Conservation (phyloP, 2,888 invertebrate genomes). For the Lepidochrysops patricia region DNA sequence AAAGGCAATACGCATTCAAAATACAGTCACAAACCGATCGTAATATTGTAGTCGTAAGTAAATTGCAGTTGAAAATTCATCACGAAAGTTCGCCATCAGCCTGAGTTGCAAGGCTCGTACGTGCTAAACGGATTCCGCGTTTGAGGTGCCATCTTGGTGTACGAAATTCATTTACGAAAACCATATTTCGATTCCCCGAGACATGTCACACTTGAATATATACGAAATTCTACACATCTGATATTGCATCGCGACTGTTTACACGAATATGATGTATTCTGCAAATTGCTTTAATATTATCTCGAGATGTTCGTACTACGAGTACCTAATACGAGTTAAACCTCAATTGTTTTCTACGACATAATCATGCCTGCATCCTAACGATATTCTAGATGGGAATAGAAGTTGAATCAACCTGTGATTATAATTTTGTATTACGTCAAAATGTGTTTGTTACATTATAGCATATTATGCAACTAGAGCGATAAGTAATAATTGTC, state of each 20-base stretch:
- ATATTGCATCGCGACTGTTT: slow-evolving; percentile 5
- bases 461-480: too few species aligned
- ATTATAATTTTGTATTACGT: too few species aligned
- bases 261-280: not conserved
- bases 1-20: too few species aligned
- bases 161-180: slow-evolving; percentile 21
- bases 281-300: not conserved
- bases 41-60: too few species aligned
- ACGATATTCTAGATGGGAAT: too few species aligned
- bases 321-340: too few species aligned
- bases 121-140: not conserved
- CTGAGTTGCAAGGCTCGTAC: not conserved
- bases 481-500: too few species aligned
- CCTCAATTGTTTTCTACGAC: too few species aligned
- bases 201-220: slow-evolving; percentile 1
- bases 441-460: too few species aligned
- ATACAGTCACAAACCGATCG: not conserved
- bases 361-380: too few species aligned
- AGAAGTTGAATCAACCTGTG: too few species aligned
- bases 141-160: slow-evolving; percentile 25
- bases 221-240: slow-evolving; percentile 9
- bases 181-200: slow-evolving; percentile 13
- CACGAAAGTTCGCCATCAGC: not conserved
- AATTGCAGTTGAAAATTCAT: not conserved
- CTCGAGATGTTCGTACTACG: too few species aligned